A percentile compares a stretch with the other conserved stretches of the same genome.
Conservation (phyloP, 2,888 invertebrate species). For the Smittia sp. region DNA sequence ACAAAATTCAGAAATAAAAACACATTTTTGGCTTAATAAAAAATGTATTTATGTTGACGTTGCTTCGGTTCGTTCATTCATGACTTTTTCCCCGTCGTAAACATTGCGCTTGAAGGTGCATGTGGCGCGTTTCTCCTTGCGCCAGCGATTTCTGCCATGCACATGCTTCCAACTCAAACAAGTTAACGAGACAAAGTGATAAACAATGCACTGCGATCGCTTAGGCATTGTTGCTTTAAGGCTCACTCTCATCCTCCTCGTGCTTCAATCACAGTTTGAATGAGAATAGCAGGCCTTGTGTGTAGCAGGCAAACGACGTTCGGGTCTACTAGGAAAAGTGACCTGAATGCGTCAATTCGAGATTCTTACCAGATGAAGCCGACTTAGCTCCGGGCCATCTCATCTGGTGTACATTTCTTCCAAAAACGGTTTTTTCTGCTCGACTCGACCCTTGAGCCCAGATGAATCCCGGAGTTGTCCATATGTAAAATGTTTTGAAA, state of each 20-base stretch:
- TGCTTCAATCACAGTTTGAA: not conserved
- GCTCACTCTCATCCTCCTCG: not conserved
- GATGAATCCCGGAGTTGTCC: conserved; percentile 12
- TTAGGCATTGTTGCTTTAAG: not conserved
- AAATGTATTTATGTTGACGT: not conserved
- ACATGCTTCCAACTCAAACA: conserved; percentile 12
- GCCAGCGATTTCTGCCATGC: conserved; percentile 7
- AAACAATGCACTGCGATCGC: not conserved
- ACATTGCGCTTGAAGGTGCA: conserved; percentile 1
- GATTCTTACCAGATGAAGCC: not conserved
- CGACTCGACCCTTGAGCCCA: conserved; percentile 13
- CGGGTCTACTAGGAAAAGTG: not conserved
- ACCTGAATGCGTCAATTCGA: not conserved
- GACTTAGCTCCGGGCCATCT: not conserved
- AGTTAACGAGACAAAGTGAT: conserved; percentile 8
- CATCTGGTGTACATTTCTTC: conserved; percentile 2
- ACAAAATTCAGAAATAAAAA: conserved; percentile 23
- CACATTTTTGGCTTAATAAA: conserved; percentile 22
- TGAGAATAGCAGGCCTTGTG: not conserved
- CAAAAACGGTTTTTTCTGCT: not conserved
- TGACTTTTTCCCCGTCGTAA: conserved; percentile 8
- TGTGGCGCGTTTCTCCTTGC: not conserved
- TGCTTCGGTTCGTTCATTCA: conserved; percentile 15
- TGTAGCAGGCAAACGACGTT: not conserved
- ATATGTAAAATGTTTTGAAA: conserved; percentile 15